Evolutionary conservation across 2,113 vertebrate species (phyloP).

Genomic region (Hipposideros armiger): DNA sequence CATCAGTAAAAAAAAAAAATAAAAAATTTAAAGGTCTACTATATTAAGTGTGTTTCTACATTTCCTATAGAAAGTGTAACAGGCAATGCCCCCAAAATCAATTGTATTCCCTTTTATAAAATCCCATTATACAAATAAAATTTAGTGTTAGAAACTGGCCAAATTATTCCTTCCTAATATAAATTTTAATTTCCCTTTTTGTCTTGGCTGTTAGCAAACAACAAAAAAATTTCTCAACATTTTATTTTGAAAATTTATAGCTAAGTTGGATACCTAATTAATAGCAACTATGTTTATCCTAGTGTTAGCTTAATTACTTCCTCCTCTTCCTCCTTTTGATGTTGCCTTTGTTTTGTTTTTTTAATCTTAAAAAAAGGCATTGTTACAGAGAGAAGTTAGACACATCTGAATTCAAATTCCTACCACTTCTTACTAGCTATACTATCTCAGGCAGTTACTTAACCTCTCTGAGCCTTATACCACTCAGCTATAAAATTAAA

Average conservation of each 20-base stretch:
- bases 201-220: background rate
- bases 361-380: background rate
- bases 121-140: slow-evolving; percentile 28
- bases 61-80: slow-evolving; percentile 40
- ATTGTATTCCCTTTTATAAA: slow-evolving; percentile 1
- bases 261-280: slow-evolving; percentile 1
- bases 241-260: slow-evolving; percentile 53
- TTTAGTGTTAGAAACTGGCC: background rate
- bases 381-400: slow-evolving; percentile 42
- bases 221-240: background rate
- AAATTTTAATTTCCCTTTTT: slow-evolving; percentile 32
- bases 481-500: slow-evolving; percentile 33
- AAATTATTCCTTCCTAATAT: slow-evolving; percentile 35
- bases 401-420: slow-evolving; percentile 25
- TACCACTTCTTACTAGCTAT: background rate
- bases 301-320: slow-evolving; percentile 6
- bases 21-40: background rate
- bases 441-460: slow-evolving; percentile 12
- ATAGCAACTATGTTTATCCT: background rate
- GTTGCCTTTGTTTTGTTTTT: background rate
- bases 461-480: background rate
- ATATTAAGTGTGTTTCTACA: slow-evolving; percentile 30
- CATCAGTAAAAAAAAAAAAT: background rate
- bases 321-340: background rate
- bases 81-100: background rate